These are phyloP conservation scores for Malacoraja senta DNA, from an alignment of 2,797 vertebrate genomes.

Conservation along the genomic window DNA sequence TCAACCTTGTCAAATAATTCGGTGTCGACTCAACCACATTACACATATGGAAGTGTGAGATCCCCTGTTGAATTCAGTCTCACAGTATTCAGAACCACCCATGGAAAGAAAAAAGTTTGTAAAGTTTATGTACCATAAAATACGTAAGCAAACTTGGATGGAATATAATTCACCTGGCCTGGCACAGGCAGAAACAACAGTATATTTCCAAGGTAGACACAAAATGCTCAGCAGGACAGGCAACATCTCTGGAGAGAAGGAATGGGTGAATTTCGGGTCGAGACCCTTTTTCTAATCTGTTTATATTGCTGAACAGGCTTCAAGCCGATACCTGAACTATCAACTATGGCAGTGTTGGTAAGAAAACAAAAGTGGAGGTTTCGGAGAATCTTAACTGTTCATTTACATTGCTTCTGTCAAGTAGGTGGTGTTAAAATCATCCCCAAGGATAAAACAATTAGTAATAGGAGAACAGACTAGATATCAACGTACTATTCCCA, in stretches of 20 bases:
- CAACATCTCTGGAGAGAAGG: too few relatives aligned
- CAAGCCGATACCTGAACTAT: too few relatives aligned
- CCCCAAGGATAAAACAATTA: neutral
- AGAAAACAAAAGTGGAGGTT: neutral
- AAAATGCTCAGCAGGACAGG: too few relatives aligned
- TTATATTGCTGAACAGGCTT: too few relatives aligned
- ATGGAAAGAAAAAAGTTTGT: neutral
- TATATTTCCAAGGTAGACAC: too few relatives aligned
- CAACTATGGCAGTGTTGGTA: too few relatives aligned
- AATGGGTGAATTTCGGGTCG: too few relatives aligned
- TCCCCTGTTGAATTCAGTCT: neutral
- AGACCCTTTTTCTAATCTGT: too few relatives aligned
- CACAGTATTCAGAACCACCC: neutral
- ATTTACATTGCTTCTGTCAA: neutral
- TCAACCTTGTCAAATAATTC: slow-evolving; percentile 9
- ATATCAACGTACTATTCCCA: neutral
- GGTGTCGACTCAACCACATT: neutral
- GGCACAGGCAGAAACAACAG: neutral
- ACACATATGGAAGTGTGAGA: slow-evolving; percentile 24
- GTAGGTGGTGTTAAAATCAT: neutral
- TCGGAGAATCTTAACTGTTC: neutral
- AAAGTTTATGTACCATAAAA: neutral
- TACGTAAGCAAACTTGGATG: neutral
- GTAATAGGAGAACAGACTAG: neutral
- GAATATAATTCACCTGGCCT: neutral